Evolutionary conservation across 2,888 invertebrate species (phyloP).

Genomic region (Spatulosminthurus flaviceps): DNA sequence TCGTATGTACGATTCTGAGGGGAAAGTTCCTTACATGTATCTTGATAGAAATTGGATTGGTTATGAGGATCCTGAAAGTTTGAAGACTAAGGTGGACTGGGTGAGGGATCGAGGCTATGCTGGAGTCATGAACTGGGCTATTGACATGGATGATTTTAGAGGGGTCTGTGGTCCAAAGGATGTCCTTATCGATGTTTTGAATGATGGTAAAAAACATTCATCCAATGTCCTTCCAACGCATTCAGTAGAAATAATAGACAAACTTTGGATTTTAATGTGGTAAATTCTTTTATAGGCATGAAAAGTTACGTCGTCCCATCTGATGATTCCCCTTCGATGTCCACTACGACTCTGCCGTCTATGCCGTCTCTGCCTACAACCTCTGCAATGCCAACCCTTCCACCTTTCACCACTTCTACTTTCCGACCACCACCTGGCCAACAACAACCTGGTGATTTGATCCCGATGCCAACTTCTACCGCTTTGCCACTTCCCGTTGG

Average conservation of each 20-base stretch:
- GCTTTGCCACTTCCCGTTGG: not conserved
- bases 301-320: constrained; percentile 70
- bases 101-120: constrained; percentile 81
- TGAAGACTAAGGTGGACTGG: constrained; percentile 90
- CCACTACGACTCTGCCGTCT: constrained; percentile 52
- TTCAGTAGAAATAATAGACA: not conserved
- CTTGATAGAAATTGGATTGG: constrained; percentile 85
- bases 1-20: constrained; percentile 82
- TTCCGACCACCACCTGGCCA: constrained; percentile 30
- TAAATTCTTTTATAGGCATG: constrained; percentile 68
- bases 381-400: constrained; percentile 57
- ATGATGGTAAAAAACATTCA: constrained; percentile 66
- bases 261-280: not conserved
- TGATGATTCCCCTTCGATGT: constrained; percentile 44
- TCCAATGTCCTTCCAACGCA: not conserved
- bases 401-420: constrained; percentile 50
- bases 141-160: constrained; percentile 90
- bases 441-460: constrained; percentile 29
- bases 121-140: constrained; percentile 93
- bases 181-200: constrained; percentile 77
- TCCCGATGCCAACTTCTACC: constrained; percentile 20
- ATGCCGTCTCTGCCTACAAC: constrained; percentile 63
- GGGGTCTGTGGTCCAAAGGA: constrained; percentile 83
- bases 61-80: constrained; percentile 82
- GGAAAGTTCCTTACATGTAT: constrained; percentile 85